Conservation (phyloP, 2,797 vertebrate species). For the Caiman crocodilus region DNA sequence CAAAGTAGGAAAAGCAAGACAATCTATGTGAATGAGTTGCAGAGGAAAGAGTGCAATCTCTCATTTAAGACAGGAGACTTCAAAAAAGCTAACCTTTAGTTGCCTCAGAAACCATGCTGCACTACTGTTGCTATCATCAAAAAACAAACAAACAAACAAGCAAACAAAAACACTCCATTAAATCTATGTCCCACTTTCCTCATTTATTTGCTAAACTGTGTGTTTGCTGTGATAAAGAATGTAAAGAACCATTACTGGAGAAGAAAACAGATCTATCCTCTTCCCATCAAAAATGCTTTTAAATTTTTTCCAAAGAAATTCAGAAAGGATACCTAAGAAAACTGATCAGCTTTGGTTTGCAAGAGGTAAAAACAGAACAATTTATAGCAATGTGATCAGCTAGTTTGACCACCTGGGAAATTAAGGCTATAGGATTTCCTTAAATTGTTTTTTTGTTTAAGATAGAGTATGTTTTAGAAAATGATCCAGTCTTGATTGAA, state of each 20-base stretch:
- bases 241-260: background rate
- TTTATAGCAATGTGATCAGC: background rate
- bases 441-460: conserved; percentile 3
- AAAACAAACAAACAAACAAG: background rate
- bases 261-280: background rate
- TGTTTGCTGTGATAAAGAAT: background rate
- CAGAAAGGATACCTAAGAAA: background rate
- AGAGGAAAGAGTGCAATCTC: background rate
- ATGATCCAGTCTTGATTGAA: background rate
- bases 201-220: background rate
- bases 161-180: background rate
- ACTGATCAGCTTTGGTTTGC: background rate
- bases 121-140: background rate
- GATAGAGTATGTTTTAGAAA: background rate
- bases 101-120: background rate
- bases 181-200: background rate
- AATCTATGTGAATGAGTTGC: background rate
- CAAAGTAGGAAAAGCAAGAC: background rate
- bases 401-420: background rate
- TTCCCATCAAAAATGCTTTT: background rate
- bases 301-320: background rate
- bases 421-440: background rate
- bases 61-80: background rate
- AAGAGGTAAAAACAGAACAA: background rate
- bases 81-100: background rate